Evolutionary conservation across 2,888 invertebrate genomes (phyloP), one percentile per base, ranked within the genome.

Genomic region (Brachypterus glaber): DNA sequence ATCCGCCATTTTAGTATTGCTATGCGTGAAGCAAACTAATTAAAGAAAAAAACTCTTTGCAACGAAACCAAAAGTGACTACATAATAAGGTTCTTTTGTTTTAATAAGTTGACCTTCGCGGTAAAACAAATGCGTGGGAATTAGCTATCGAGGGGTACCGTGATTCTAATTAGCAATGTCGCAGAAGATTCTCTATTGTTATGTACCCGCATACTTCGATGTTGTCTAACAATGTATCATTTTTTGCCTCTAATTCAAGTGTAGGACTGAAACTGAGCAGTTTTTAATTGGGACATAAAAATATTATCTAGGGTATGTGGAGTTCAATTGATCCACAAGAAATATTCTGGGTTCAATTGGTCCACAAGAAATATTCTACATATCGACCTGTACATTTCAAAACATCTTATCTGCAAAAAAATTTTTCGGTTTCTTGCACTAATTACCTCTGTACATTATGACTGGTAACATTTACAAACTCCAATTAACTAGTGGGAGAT

Each of bases 41-140:
- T 60, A 59, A 57, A 55, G 58, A 57, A 51, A 53, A 50, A 55
- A 40, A 36, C 41, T 26, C 13, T 11, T 43, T 46, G 52, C 52
- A 53, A 46, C 55, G 57, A 59, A 57, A 60, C 55, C 49, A 59
- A 57, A 52, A 58, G 56, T 59, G 58, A 58, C 59, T 60, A 48
- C 57, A 52, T 57, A 59, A 59, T 56, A 54, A 57, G 52, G 48
- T 52, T 50, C 51, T 51, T 51, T 51, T 47, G 47, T 52, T 51
- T 46, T 46, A 27, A 31, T 33, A 25, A 29, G 43, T 33, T 50
- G 53, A 54, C 57, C 58, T 58, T 57, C 55, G 44, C 50, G 49
- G 48, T 45, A 50, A 47, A 17, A 34, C 30, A 43, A 36, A 21
- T 40, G 51, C 54, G 56, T 57, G 59, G 57, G 57, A 57, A 59